Evolutionary conservation across 2,113 vertebrate species (phyloP).

Genomic region (sheep (Ovis aries)): DNA sequence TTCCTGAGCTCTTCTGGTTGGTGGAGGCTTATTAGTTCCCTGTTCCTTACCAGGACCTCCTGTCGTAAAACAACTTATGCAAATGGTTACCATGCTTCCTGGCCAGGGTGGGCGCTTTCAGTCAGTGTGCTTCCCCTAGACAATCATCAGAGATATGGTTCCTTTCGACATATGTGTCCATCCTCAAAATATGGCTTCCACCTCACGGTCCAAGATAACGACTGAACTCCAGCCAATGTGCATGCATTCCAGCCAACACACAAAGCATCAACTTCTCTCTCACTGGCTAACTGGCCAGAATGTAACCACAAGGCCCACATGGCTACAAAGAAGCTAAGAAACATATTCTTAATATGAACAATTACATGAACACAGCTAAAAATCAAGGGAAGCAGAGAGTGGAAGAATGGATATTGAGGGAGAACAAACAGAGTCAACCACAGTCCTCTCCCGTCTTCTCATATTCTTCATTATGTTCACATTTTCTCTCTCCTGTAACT

Average conservation of each 20-base stretch:
- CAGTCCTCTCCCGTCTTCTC: neutral
- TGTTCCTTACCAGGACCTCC: neutral
- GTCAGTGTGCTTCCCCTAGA: neutral
- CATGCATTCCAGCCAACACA: neutral
- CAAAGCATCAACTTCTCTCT: neutral
- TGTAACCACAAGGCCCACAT: neutral
- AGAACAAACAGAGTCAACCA: neutral
- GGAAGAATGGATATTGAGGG: neutral
- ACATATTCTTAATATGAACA: neutral
- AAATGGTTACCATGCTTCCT: neutral
- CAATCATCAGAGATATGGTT: neutral
- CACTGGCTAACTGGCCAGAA: neutral
- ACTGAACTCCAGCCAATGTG: neutral
- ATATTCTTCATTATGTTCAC: neutral
- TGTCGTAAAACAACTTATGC: neutral
- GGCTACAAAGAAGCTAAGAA: neutral
- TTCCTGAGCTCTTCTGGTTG: neutral
- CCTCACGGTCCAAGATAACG: neutral
- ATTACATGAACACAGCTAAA: neutral
- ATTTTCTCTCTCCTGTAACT: neutral
- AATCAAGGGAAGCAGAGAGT: neutral
- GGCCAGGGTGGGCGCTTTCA: rapidly evolving
- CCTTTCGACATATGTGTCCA: neutral
- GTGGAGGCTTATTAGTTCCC: neutral
- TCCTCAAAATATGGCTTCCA: neutral